These are phyloP conservation scores for Eulithis testata DNA, from an alignment of 2,888 invertebrate species.

Conservation along the genomic window DNA sequence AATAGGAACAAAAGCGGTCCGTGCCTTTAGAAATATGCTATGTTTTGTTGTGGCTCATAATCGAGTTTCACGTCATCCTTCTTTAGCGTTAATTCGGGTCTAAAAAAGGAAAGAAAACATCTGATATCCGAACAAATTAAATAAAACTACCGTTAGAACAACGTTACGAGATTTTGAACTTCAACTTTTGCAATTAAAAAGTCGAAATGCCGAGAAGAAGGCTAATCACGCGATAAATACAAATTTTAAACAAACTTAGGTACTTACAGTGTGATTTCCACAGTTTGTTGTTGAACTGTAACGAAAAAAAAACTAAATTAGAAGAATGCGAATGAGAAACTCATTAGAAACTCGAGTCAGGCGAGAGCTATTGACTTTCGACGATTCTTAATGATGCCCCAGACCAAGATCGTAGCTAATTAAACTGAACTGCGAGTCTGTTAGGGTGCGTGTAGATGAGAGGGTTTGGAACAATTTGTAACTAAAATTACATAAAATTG, in stretches of 20 bases:
- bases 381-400: constrained; percentile 11
- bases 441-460: background rate
- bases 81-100: constrained; percentile 71
- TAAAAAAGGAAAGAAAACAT: constrained; percentile 50
- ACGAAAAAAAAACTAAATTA: constrained; percentile 44
- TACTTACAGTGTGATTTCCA: constrained; percentile 76
- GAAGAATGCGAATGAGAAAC: constrained; percentile 10
- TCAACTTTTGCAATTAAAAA: no score
- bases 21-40: constrained; percentile 62
- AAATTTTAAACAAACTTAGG: no score
- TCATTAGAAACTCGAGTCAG: constrained; percentile 6
- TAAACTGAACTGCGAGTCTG: background rate
- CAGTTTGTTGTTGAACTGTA: constrained; percentile 72
- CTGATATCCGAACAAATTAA: background rate
- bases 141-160: background rate
- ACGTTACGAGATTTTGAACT: background rate
- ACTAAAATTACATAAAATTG: no score
- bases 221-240: no score
- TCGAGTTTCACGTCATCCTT: constrained; percentile 71
- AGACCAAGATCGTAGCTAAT: constrained; percentile 2
- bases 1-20: background rate
- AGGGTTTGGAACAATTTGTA: background rate
- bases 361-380: background rate
- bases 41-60: constrained; percentile 67
- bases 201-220: no score